Evolutionary conservation across 2,797 vertebrate genomes (phyloP).

Genomic region (Clarias pachynema): DNA sequence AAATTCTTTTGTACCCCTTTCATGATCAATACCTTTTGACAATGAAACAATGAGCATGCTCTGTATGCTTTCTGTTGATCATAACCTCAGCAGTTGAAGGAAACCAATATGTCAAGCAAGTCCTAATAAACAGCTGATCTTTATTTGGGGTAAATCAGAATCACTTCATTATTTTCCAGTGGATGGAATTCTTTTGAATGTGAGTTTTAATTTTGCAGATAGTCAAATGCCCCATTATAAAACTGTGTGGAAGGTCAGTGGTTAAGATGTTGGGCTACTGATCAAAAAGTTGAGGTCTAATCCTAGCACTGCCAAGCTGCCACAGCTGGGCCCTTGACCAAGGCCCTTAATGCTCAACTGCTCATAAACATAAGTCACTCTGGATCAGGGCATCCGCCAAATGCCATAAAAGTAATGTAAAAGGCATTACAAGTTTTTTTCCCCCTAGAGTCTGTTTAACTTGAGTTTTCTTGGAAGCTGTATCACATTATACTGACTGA

Average conservation of each 20-base stretch:
- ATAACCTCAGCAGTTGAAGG: not conserved
- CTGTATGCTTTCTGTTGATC: not conserved
- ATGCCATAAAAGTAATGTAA: not conserved
- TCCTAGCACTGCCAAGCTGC: too few species aligned
- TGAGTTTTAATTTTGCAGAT: not conserved
- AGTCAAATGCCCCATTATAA: not conserved
- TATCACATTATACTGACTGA: not conserved
- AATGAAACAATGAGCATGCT: not conserved
- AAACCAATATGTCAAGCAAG: not conserved
- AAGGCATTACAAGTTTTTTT: not conserved
- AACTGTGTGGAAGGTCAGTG: not conserved
- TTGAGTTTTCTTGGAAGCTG: not conserved
- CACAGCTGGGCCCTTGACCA: too few species aligned
- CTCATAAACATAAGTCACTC: too few species aligned
- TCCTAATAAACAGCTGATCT: not conserved
- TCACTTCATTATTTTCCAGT: not conserved
- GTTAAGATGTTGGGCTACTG: too few species aligned
- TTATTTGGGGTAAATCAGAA: not conserved
- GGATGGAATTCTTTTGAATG: not conserved
- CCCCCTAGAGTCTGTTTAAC: not conserved
- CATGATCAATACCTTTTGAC: not conserved
- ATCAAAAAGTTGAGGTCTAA: too few species aligned
- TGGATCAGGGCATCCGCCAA: too few species aligned
- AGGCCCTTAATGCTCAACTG: too few species aligned
- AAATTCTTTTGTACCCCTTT: not conserved